phyloP scores from a whole-genome alignment of 2,888 invertebrate species.

The Atethmia centrago region DNA sequence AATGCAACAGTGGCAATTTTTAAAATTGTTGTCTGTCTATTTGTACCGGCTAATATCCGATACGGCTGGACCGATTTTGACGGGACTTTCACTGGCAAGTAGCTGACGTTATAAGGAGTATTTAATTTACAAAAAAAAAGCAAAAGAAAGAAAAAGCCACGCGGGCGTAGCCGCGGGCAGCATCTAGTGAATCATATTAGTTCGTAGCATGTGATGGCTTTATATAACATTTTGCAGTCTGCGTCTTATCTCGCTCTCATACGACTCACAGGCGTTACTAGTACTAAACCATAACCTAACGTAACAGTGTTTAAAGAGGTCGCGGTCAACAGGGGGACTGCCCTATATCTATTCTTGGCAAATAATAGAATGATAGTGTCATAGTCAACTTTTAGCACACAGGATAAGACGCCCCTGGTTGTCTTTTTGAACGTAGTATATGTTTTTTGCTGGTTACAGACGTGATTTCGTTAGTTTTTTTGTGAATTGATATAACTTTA shows the following conservation, averaged over 20 bases:
- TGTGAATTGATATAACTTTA: background rate
- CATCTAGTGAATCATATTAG: background rate
- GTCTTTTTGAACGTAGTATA: background rate
- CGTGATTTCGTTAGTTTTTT: background rate
- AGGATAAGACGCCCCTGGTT: background rate
- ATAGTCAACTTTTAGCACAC: slow-evolving; percentile 10
- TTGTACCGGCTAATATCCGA: too few species aligned
- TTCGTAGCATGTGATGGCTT: background rate
- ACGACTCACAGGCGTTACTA: too few species aligned
- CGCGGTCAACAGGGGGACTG: background rate
- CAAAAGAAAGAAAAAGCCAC: too few species aligned
- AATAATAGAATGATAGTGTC: background rate
- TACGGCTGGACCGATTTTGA: too few species aligned
- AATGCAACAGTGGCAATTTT: background rate
- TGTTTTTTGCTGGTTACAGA: background rate
- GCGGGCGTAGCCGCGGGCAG: too few species aligned
- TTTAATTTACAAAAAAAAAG: too few species aligned
- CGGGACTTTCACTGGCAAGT: too few species aligned
- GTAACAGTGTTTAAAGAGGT: slow-evolving; percentile 22
- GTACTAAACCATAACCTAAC: slow-evolving; percentile 28
- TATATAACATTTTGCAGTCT: background rate
- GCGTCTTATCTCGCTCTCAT: background rate
- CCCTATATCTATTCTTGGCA: background rate
- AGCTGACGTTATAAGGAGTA: too few species aligned
- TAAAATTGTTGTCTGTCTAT: too few species aligned